Percentiles rank a stretch among this genome's conserved stretches.
Evolutionary conservation across 2,113 vertebrate genomes (phyloP).

Genomic region (Hemicordylus capensis): DNA sequence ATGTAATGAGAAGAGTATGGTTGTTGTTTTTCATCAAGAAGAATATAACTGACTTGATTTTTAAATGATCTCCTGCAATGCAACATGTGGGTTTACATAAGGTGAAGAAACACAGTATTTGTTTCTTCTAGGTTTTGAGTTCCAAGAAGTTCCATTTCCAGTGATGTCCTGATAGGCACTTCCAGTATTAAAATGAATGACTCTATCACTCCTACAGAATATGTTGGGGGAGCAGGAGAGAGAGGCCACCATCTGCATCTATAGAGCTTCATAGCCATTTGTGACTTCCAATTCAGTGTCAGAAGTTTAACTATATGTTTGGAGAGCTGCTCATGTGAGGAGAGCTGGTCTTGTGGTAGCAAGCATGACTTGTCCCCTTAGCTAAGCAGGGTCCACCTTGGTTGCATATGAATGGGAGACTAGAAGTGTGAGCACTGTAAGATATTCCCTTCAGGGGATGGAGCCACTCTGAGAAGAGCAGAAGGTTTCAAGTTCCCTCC

Average conservation of each 20-base stretch:
- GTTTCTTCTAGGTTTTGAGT: neutral
- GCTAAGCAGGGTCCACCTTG: too few relatives aligned
- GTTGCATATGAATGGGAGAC: too few relatives aligned
- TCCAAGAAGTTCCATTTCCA: neutral
- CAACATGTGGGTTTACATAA: neutral
- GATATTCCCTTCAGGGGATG: too few relatives aligned
- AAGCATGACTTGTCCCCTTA: too few relatives aligned
- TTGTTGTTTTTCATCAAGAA: slow-evolving; percentile 2
- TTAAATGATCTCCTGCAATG: neutral
- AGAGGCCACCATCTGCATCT: neutral
- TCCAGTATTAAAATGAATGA: neutral
- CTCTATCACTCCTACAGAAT: neutral
- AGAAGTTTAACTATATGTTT: neutral
- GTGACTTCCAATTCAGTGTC: neutral
- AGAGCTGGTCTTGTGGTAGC: too few relatives aligned
- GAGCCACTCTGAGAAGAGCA: too few relatives aligned
- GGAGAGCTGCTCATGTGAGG: too few relatives aligned
- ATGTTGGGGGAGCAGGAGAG: neutral
- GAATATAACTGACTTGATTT: slow-evolving; percentile 47
- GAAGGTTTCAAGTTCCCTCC: too few relatives aligned
- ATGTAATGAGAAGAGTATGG: neutral
- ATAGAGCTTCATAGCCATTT: neutral
- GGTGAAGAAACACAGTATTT: neutral
- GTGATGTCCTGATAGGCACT: neutral
- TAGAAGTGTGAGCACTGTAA: too few relatives aligned